Evolutionary conservation across 2,113 vertebrate genomes (phyloP), one percentile per base, ranked within the genome.

Genomic region (Lanius collurio): DNA sequence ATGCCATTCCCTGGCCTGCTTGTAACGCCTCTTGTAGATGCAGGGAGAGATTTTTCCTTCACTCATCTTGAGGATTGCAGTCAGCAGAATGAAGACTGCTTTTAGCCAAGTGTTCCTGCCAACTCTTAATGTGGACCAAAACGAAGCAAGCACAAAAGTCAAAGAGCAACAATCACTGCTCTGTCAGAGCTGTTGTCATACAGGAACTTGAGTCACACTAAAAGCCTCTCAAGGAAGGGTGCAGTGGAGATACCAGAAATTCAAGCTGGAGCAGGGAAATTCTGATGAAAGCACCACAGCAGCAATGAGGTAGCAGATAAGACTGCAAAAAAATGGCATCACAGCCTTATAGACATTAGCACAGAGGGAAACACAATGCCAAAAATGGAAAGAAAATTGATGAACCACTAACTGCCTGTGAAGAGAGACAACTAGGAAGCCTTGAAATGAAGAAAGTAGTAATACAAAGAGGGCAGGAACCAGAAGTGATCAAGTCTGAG

Each of bases 131-230:
- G 2, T 0, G 1, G 62, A 60, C 47, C 52, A 64, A 92, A 94
- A 50, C 22, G 23, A 95, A 95, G 69, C 65, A 84, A 49, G 42
- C 64, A 56, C 39, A 49, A 30, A 76, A 87, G 77, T 50, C 70
- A 30, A 31, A 64, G 62, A 79, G 74, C 63, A 83, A 65, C 83
- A 88, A 15, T 68, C 87, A 63, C 46, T 11, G 0, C 70, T 91
- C 73, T 56, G 57, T 70, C 84, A 62, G 33, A 46, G 14, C 22
- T 44, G 84, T 21, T 84, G 91, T 83, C 75, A 67, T 15, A 73
- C 82, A 80, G 90, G 75, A 88, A 89, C 52, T 55, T 95, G 95
- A 97, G 82, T 95, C 93, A 94, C 4, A 59, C 33, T 42, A 33
- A 83, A 68, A 91, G 74, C 49, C n/a, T 81, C 65, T 79, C 31